These are phyloP conservation scores for Drosophila sechellia DNA, from an alignment of 1,140 invertebrate species.

Conservation along the genomic window DNA sequence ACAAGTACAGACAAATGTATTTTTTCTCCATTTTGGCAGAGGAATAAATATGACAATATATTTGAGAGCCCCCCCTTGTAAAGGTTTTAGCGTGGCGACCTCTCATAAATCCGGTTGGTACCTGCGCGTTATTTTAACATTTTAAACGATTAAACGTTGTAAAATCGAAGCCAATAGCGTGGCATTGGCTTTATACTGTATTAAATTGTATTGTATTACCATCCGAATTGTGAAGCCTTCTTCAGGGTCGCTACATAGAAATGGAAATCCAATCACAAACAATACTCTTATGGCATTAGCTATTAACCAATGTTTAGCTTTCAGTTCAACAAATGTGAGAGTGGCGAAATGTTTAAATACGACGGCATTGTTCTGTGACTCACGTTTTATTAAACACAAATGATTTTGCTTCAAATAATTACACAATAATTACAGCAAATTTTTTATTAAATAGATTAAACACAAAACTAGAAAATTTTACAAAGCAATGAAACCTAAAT, in stretches of 20 bases:
- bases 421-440: no score
- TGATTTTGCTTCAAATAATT: background rate
- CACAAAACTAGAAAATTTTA: no score
- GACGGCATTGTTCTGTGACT: slow-evolving; percentile 37
- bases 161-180: slow-evolving; percentile 27
- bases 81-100: slow-evolving; percentile 8
- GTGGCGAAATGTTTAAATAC: slow-evolving; percentile 29
- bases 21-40: no score
- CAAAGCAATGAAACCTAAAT: no score
- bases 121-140: slow-evolving; percentile 34
- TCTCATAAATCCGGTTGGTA: slow-evolving; percentile 47
- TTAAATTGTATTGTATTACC: slow-evolving; percentile 28
- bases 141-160: slow-evolving; percentile 60
- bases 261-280: slow-evolving; percentile 48
- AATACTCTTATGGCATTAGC: slow-evolving; percentile 36
- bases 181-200: slow-evolving; percentile 40
- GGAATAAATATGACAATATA: no score
- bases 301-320: slow-evolving; percentile 48
- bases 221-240: slow-evolving; percentile 65
- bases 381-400: background rate
- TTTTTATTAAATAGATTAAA: no score
- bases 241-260: slow-evolving; percentile 46
- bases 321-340: slow-evolving; percentile 54
- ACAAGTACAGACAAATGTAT: no score
- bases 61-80: no score